phyloP scores from a whole-genome alignment of 1,140 invertebrate species.

The Bradysia coprophila region DNA sequence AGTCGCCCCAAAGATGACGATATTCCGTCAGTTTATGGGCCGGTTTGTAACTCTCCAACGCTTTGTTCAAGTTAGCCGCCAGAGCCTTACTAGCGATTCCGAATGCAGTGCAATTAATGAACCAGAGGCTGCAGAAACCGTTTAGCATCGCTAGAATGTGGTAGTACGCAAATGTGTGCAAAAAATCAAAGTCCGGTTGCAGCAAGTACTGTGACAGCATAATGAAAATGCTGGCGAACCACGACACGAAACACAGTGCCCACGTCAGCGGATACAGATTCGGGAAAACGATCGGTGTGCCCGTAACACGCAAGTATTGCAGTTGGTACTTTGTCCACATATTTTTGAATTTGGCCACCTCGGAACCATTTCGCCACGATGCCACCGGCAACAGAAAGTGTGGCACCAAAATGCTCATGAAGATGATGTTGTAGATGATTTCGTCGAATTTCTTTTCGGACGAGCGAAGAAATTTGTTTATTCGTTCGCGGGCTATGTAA shows the following conservation, averaged over 20 bases:
- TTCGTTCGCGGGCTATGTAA: constrained; percentile 29
- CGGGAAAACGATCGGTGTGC: constrained; percentile 37
- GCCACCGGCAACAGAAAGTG: constrained; percentile 45
- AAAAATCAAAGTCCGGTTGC: constrained; percentile 41
- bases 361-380: constrained; percentile 40
- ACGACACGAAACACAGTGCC: constrained; percentile 37
- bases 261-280: constrained; percentile 37
- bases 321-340: constrained; percentile 53
- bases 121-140: constrained; percentile 43
- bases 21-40: constrained; percentile 39
- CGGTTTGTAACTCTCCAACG: constrained; percentile 33
- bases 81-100: constrained; percentile 38
- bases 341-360: constrained; percentile 50
- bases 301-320: constrained; percentile 41
- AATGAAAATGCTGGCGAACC: constrained; percentile 34
- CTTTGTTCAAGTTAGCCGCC: constrained; percentile 33
- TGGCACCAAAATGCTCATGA: constrained; percentile 44
- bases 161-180: constrained; percentile 47
- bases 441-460: constrained; percentile 45
- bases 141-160: constrained; percentile 49
- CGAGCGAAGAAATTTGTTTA: constrained; percentile 29
- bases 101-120: constrained; percentile 43
- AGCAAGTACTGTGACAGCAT: constrained; percentile 43
- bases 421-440: constrained; percentile 48
- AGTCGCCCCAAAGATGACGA: constrained; percentile 43